A percentile compares a stretch with the other conserved stretches of the same genome.
Evolutionary conservation across 2,888 invertebrate genomes (phyloP).

Genomic region (Amiota minor): DNA sequence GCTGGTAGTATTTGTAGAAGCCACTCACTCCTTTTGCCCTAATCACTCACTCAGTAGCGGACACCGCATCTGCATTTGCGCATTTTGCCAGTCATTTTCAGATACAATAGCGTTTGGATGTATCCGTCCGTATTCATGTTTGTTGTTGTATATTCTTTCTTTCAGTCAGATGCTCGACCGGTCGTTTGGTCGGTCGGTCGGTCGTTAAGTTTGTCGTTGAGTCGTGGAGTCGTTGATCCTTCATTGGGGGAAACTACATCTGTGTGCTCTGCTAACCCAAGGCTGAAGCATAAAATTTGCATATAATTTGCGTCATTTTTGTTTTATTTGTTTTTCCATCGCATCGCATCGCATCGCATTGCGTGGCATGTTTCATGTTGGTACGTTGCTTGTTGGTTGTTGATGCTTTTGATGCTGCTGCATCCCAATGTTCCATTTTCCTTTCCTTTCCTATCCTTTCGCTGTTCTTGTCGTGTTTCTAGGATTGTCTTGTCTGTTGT

Average conservation of each 20-base stretch:
- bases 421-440: neutral
- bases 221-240: conserved; percentile 16
- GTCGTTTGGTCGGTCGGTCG: conserved; percentile 36
- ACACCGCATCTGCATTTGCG: conserved; percentile 66
- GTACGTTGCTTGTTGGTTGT: neutral
- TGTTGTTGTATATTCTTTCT: neutral
- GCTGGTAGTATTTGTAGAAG: too few species aligned
- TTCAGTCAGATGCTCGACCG: too few species aligned
- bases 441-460: neutral
- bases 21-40: too few species aligned
- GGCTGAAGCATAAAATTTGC: conserved; percentile 70
- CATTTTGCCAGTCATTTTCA: conserved; percentile 38
- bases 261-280: conserved; percentile 44
- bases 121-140: neutral
- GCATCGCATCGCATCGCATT: neutral
- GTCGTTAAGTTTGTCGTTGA: conserved; percentile 34
- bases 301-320: conserved; percentile 70
- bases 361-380: conserved; percentile 15
- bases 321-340: conserved; percentile 55
- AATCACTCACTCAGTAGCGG: conserved; percentile 31
- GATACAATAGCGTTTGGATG: neutral
- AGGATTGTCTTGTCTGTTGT: neutral
- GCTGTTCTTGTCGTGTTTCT: neutral
- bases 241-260: conserved; percentile 30
- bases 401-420: neutral